These are phyloP conservation scores for Rhynchotus rufescens DNA, from an alignment of 2,797 vertebrate genomes.

Conservation along the genomic window DNA sequence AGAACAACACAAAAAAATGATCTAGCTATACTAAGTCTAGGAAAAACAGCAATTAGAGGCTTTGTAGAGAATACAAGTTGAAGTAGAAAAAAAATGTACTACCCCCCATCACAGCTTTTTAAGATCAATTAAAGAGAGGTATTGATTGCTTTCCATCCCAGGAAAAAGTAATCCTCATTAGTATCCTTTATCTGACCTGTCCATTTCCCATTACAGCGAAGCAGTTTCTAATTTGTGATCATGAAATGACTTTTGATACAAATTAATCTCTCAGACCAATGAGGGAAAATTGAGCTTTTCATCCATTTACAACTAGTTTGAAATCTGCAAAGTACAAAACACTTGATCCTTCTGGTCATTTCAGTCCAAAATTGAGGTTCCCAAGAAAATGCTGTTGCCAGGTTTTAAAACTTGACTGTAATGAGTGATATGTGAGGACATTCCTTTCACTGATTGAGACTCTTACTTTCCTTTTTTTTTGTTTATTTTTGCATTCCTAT, in stretches of 20 bases:
- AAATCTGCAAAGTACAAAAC: neutral
- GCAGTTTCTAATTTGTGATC: neutral
- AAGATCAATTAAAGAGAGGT: neutral
- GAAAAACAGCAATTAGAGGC: neutral
- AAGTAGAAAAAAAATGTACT: neutral
- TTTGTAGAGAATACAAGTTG: neutral
- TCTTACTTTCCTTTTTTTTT: neutral
- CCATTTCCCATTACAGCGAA: conserved; percentile 3
- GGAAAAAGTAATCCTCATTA: neutral
- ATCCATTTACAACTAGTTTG: neutral
- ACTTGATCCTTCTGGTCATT: neutral
- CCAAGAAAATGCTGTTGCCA: neutral
- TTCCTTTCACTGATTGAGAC: neutral
- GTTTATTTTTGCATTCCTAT: neutral
- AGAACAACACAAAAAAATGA: neutral
- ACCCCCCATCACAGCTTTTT: neutral
- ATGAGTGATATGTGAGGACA: neutral
- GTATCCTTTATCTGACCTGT: neutral
- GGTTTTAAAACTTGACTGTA: neutral
- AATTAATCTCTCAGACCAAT: neutral
- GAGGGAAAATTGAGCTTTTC: neutral
- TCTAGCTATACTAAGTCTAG: neutral
- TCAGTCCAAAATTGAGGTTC: neutral
- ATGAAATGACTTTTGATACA: neutral
- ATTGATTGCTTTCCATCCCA: neutral